These are phyloP conservation scores for Bursaphelenchus okinawaensis DNA, from an alignment of 2,888 invertebrate genomes.

Conservation along the genomic window DNA sequence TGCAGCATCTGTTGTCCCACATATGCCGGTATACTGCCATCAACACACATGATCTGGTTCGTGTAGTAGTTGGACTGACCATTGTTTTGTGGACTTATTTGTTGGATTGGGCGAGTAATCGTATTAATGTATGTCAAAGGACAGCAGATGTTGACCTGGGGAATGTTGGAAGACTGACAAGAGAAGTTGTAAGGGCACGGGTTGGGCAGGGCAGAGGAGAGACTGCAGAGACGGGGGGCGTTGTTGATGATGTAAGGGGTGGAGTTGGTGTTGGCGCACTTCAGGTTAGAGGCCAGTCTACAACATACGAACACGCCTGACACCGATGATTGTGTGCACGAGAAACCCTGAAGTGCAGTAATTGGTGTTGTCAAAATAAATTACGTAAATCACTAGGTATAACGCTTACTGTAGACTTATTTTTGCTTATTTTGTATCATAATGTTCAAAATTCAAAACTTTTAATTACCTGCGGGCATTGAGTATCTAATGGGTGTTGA, in stretches of 20 bases:
- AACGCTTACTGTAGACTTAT: too few species aligned
- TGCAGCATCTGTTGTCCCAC: constrained; percentile 12
- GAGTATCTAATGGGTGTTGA: constrained; percentile 28
- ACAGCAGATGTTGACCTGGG: constrained; percentile 33
- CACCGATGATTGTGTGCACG: constrained; percentile 34
- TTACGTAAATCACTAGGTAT: constrained; percentile 36
- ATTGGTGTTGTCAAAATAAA: constrained; percentile 3
- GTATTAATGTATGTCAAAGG: constrained; percentile 1
- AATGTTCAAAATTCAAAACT: too few species aligned
- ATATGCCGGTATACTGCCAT: constrained; percentile 25
- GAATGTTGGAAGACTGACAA: constrained; percentile 44
- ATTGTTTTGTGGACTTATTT: background rate
- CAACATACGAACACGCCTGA: constrained; percentile 45
- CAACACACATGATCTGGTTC: constrained; percentile 16
- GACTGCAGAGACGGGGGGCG: constrained; percentile 33
- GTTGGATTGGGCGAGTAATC: background rate
- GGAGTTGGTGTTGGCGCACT: constrained; percentile 24
- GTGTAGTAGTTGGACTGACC: background rate
- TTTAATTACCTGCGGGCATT: constrained; percentile 31
- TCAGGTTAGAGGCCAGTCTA: constrained; percentile 39
- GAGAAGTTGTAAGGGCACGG: constrained; percentile 45
- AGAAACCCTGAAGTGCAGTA: constrained; percentile 30
- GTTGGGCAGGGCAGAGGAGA: constrained; percentile 29
- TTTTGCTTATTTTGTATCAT: too few species aligned
- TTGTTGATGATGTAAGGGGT: constrained; percentile 32